Base-by-base conservation (phyloP, 2,888 invertebrate species). In the Coelinius sp. region DNA sequence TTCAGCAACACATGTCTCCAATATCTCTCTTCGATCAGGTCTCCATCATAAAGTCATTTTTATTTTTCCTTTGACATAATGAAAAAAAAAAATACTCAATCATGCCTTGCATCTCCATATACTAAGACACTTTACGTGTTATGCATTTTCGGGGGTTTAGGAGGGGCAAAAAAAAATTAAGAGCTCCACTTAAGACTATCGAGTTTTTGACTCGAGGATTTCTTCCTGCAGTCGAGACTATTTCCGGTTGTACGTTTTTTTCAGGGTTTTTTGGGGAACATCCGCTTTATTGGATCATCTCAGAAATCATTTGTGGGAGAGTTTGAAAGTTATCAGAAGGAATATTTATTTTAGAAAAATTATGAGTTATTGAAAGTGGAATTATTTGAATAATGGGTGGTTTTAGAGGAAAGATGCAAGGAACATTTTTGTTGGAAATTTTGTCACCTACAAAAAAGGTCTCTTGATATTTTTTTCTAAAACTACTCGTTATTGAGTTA, bases 161-260 rank as follows among this genome's bases (percentile, higher is more conserved):
- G 64, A n/a, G 27, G 12, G 25, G 65, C 6, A 14, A 14, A 24
- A 62, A 68, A 62, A 62, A 68, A 46, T 44, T 17, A 31, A 62
- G 31, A 49, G 27, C 59, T 35, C 59, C 59, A 59, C 59, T 59
- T 59, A 59, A 20, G 14, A 35, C n/a, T 59, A 59, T 35, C 31
- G 31, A 49, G 20, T 49, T 49, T 49, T 49, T 5, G n/a, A 6
- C 49, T 49, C 49, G 49, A 59, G 35, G 17, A 56, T 24, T 53
- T 53, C 53, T 53, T 27, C 53, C 25, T 49, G 24, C 25, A 53
- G 56, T 59, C 59, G 59, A 59, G 59, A 59, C 59, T 27, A 59
- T 59, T 59, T 59, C 59, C 59, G 59, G 31, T 27, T 0, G 17
- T 17, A 59, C n/a, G 17, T 8, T 59, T 59, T 35, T 31, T 59